Evolutionary conservation across 1,140 invertebrate species (phyloP).

Genomic region (Hormaphis cornu): DNA sequence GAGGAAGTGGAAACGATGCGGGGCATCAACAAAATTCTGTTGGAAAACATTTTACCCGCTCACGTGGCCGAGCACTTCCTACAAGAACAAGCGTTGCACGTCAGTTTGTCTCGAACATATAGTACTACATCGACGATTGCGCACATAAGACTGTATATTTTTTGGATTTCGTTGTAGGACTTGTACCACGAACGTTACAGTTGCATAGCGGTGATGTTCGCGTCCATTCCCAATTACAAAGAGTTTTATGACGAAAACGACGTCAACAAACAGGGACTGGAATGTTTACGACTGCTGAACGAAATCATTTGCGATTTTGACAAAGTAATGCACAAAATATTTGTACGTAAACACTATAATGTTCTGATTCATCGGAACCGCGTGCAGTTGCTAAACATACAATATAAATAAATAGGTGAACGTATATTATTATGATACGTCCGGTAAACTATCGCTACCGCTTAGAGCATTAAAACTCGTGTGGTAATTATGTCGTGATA

Average conservation of each 20-base stretch:
- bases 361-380: neutral
- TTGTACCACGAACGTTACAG: slow-evolving; percentile 90
- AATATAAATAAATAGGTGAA: too few relatives aligned
- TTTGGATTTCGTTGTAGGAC: slow-evolving; percentile 54
- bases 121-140: too few relatives aligned
- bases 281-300: slow-evolving; percentile 87
- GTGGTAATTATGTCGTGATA: too few relatives aligned
- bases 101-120: slow-evolving; percentile 38
- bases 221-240: slow-evolving; percentile 96
- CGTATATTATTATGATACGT: too few relatives aligned
- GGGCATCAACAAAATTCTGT: slow-evolving; percentile 84
- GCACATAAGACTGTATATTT: too few relatives aligned
- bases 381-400: too few relatives aligned
- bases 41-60: slow-evolving; percentile 93
- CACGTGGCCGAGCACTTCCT: slow-evolving; percentile 93
- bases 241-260: slow-evolving; percentile 97
- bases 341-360: neutral
- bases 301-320: slow-evolving; percentile 99
- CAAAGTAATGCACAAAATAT: slow-evolving; percentile 55
- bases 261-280: slow-evolving; percentile 91
- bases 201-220: slow-evolving; percentile 94
- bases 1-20: slow-evolving; percentile 91
- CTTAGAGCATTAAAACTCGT: too few relatives aligned
- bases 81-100: slow-evolving; percentile 53
- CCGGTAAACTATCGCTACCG: too few relatives aligned